These are phyloP conservation scores for Falcaria lacertinaria DNA, from an alignment of 2,888 invertebrate species.

Conservation along the genomic window DNA sequence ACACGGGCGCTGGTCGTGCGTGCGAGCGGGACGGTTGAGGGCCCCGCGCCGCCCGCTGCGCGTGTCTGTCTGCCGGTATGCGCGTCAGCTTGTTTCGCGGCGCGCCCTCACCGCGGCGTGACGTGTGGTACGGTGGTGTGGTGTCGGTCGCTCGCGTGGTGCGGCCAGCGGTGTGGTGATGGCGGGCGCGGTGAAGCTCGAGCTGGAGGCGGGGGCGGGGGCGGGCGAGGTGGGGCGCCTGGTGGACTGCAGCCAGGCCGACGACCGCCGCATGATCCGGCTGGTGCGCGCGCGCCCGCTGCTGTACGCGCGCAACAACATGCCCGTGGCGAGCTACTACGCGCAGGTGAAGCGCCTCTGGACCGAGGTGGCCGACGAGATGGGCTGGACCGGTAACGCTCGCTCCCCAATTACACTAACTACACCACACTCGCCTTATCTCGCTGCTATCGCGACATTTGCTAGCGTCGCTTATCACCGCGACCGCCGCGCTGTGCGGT, in stretches of 20 bases:
- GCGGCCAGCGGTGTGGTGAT: slow-evolving; percentile 6
- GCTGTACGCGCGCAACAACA: slow-evolving; percentile 67
- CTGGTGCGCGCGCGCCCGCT: slow-evolving; percentile 61
- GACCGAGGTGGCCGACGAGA: slow-evolving; percentile 59
- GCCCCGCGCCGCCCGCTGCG: slow-evolving; percentile 55
- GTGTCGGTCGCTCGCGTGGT: too few relatives aligned
- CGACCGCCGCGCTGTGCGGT: too few relatives aligned
- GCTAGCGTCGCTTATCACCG: too few relatives aligned
- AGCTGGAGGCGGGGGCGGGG: too few relatives aligned
- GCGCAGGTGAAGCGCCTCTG: slow-evolving; percentile 60
- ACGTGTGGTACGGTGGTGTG: slow-evolving; percentile 22
- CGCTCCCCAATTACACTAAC: too few relatives aligned
- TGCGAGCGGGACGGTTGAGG: slow-evolving; percentile 50
- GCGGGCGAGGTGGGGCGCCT: slow-evolving; percentile 48
- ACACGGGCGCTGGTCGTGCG: slow-evolving; percentile 6
- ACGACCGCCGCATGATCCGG: slow-evolving; percentile 63
- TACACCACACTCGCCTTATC: too few relatives aligned
- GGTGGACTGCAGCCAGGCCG: slow-evolving; percentile 65
- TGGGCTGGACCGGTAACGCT: slow-evolving; percentile 63
- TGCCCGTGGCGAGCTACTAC: slow-evolving; percentile 72
- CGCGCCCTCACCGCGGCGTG: slow-evolving; percentile 41
- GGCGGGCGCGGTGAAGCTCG: slow-evolving; percentile 9
- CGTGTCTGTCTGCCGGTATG: slow-evolving; percentile 67
- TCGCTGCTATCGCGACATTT: too few relatives aligned
- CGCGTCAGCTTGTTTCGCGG: slow-evolving; percentile 53